Conservation (phyloP, 2,888 invertebrate species). For the Pherbina coryleti region DNA sequence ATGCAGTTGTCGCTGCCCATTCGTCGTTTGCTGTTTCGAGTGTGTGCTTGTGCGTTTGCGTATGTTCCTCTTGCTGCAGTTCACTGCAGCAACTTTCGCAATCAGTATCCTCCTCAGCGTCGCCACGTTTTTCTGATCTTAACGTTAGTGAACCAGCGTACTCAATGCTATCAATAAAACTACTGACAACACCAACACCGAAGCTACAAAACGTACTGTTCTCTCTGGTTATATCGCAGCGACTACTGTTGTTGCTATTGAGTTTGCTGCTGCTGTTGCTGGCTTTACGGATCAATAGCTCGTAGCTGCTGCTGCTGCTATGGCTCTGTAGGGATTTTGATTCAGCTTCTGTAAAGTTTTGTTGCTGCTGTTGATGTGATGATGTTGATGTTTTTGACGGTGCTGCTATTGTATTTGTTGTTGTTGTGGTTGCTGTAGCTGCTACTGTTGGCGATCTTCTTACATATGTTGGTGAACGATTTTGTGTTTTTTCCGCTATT, state of each 20-base stretch:
- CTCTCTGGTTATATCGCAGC: conserved; percentile 65
- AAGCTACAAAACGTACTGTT: conserved; percentile 65
- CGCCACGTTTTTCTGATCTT: conserved; percentile 8
- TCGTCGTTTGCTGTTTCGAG: background rate
- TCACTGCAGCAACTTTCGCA: conserved; percentile 55
- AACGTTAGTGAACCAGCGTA: conserved; percentile 44
- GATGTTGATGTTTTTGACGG: background rate
- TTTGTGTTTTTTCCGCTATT: background rate
- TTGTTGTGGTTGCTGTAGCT: background rate
- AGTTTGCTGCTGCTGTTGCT: conserved; percentile 53
- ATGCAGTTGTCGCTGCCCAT: background rate
- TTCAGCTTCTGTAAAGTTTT: background rate
- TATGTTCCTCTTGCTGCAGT: background rate
- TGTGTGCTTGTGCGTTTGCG: background rate
- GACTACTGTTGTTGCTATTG: conserved; percentile 64
- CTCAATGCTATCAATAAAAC: conserved; percentile 59
- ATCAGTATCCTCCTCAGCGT: conserved; percentile 47
- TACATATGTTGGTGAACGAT: background rate
- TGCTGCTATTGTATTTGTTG: background rate
- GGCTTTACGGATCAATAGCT: conserved; percentile 10
- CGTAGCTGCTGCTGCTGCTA: background rate
- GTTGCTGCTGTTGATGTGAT: background rate
- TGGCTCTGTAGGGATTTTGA: background rate
- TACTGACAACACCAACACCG: conserved; percentile 61
- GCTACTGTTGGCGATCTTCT: background rate